Evolutionary conservation across 2,113 vertebrate species (phyloP).

Genomic region (Dipodomys merriami): DNA sequence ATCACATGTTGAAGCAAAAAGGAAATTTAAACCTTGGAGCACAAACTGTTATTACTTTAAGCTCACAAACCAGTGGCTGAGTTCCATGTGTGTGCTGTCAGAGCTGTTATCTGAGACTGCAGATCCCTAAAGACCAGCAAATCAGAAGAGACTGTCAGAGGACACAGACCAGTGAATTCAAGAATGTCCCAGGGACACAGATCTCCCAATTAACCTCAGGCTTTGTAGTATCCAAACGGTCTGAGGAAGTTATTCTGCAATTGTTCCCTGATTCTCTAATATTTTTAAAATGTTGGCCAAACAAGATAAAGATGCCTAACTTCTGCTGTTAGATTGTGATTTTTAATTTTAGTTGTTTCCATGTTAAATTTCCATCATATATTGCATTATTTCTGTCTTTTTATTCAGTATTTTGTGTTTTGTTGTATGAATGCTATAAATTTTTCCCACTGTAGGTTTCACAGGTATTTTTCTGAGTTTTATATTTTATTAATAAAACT

Average conservation of each 20-base stretch:
- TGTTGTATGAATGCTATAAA: not conserved
- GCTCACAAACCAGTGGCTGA: not conserved
- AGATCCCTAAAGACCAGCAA: not conserved
- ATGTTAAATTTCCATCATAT: not conserved
- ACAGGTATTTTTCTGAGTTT: not conserved
- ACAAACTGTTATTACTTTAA: constrained; percentile 16
- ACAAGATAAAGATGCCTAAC: not conserved
- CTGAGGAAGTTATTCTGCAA: not conserved
- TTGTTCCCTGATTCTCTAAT: not conserved
- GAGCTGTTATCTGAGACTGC: not conserved
- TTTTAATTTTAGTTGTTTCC: not conserved
- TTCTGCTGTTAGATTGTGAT: not conserved
- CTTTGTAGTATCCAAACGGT: not conserved
- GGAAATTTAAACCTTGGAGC: not conserved
- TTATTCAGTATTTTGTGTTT: not conserved
- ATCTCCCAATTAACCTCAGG: constrained; percentile 43
- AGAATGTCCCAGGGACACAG: not conserved
- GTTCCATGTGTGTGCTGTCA: not conserved
- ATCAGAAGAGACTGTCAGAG: not conserved
- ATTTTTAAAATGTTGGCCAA: not conserved
- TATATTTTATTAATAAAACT: not conserved
- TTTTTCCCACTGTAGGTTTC: not conserved
- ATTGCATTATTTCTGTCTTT: no score
- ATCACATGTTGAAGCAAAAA: not conserved
- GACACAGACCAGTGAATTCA: not conserved